Base-by-base conservation (phyloP, 2,888 invertebrate species). In the Patella depressa region DNA sequence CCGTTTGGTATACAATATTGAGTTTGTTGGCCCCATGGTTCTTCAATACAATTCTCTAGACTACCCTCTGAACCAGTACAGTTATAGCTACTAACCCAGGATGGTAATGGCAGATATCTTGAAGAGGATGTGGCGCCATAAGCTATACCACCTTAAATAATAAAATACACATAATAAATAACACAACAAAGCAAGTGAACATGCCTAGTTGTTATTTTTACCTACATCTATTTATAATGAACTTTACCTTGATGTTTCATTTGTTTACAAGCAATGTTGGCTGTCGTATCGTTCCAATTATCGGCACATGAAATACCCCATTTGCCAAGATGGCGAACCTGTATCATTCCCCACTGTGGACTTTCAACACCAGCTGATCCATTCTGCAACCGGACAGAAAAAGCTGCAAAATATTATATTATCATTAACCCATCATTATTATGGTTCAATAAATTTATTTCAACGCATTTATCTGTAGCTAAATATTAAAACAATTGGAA, bases 221-320 rank as follows among this genome's bases (percentile, higher is more conserved):
- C 45, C 9, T 45, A 45, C 7, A 45, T 7, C 9, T 45, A 45
- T 45, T 45, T 45, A 45, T 45, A 45, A 45, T 45, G 45, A 45
- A 45, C 7, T 65, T 24, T 65, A 3, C 78, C 94, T 91, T 14
- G 95, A 95, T 92, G 85, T 17, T 83, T 83, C 24, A 84, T 78
- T 72, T 85, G 83, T 71, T 74, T 77, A 76, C 87, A 87, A 2
- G 83, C 83, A 14, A 86, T 84, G 55, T 80, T 77, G 7, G 86
- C 86, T 14, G 84, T 79, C 7, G 73, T 81, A 69, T 86, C 83
- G 72, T 86, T 83, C 86, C 86, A 86, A 78, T 85, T 84, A 14
- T 82, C 81, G 75, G 85, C 86, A 79, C 86, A 86, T 11, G 65
- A 65, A 11, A 65, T 24, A 54, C 77, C 77, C 53, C 69, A 65